phyloP scores from a whole-genome alignment of 2,113 vertebrate genomes.

The Microcebus griseorufus region DNA sequence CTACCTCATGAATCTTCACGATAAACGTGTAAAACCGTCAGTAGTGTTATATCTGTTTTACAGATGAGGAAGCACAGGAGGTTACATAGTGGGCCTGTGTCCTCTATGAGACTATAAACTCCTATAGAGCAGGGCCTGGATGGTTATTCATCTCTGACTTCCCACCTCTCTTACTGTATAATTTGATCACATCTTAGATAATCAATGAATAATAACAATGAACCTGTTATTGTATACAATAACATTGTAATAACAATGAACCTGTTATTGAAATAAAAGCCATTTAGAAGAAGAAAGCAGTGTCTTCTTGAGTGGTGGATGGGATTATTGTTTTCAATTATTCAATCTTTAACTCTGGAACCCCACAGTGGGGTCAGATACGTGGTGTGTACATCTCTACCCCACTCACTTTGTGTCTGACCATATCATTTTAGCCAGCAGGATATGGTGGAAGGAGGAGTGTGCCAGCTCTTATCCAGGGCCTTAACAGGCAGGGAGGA shows the following conservation, averaged over 20 bases:
- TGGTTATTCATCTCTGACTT: neutral
- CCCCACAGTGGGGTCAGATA: neutral
- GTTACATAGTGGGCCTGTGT: neutral
- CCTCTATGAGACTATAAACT: neutral
- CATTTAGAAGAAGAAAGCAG: neutral
- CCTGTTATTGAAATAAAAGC: neutral
- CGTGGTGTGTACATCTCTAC: fast-evolving
- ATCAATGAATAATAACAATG: neutral
- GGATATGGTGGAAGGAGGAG: neutral
- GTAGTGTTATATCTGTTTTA: neutral
- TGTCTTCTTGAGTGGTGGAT: neutral
- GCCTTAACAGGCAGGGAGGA: neutral
- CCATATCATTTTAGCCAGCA: neutral
- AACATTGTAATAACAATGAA: neutral
- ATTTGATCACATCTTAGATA: neutral
- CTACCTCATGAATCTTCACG: neutral
- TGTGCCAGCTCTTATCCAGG: neutral
- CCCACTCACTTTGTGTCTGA: neutral
- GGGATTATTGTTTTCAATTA: neutral
- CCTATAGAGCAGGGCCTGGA: neutral
- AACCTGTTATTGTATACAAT: neutral
- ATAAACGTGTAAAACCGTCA: neutral
- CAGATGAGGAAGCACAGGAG: neutral
- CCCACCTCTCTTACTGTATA: neutral
- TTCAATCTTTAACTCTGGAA: neutral